Evolutionary conservation across 2,113 vertebrate species (phyloP), one percentile per base, ranked within the genome.

Genomic region (Salvelinus fontinalis): DNA sequence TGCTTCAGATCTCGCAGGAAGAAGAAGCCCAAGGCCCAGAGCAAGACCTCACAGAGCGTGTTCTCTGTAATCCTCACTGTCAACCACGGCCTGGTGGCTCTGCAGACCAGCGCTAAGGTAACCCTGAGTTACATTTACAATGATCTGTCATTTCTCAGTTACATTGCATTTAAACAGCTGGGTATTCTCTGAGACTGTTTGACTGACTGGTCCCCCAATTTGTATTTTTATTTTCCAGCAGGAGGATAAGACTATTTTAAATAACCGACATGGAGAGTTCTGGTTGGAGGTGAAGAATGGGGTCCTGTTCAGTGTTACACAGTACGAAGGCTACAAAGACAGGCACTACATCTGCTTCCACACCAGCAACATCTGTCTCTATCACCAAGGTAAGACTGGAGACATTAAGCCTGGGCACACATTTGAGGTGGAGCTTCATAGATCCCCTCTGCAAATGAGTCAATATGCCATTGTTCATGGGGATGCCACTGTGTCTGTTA

Each of bases 261-360:
- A 94, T 89, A 94, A 94, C 88, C 96, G 96, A 80, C 96, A 97
- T 0, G 97, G 96, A 0, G 97, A 99, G 90, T 98, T 99, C 92
- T 99, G 98, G 98, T 49, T 97, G 9, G 97, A 99, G 73, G 92
- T 98, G 85, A 96, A 90, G 76, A 93, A 87, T 20, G 95, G 95
- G 0, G 96, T 95, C 0, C 88, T 99, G 22, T 98, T 99, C 78
- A 95, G 94, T 0, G 98, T 99, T 65, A 95, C 93, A 0, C 96
- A 95, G 75, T 97, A 99, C 0, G 95, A 99, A 89, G 97, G 98
- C 48, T 96, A 93, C 78, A 97, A 98, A 79, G 97, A 98, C 86
- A 96, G 97, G 78, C 97, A 99, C 88, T 98, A 96, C 72, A 85
- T 99, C 83, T 99, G 98, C 83, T 95, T 98, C 65, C 97, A 99